phyloP scores from a whole-genome alignment of 2,113 vertebrate genomes.

The Erpornis zantholeuca region DNA sequence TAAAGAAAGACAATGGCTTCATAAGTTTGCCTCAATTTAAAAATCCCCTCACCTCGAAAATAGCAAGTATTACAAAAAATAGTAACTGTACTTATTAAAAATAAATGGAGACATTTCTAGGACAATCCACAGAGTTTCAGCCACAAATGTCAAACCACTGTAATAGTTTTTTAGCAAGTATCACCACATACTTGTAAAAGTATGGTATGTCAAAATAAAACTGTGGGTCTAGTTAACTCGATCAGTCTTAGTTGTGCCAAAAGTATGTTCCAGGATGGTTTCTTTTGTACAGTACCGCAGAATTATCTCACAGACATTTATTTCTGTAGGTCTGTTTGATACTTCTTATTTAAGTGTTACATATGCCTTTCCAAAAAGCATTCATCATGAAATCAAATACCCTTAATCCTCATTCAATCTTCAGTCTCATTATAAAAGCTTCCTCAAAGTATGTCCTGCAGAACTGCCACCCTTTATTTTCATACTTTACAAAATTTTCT shows the following conservation, averaged over 20 bases:
- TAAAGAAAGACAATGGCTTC: background rate
- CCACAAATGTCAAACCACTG: background rate
- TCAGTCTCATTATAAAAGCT: background rate
- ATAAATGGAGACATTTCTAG: background rate
- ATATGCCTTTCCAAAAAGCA: background rate
- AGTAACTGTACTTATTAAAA: background rate
- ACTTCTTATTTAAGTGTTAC: background rate
- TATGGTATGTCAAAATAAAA: background rate
- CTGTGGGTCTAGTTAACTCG: background rate
- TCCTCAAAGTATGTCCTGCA: background rate
- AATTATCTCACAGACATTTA: background rate
- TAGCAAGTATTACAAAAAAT: background rate
- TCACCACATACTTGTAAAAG: background rate
- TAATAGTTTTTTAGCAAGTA: background rate
- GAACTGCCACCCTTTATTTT: background rate
- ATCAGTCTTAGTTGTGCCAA: background rate
- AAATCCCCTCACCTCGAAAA: background rate
- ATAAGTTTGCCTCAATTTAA: background rate
- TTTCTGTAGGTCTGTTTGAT: background rate
- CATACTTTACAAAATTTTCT: background rate
- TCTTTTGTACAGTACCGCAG: background rate
- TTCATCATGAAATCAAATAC: background rate
- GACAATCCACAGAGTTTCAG: background rate
- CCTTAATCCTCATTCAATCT: background rate
- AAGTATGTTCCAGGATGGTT: background rate